Conservation (phyloP, 2,113 vertebrate genomes). For the Xenopus laevis region DNA sequence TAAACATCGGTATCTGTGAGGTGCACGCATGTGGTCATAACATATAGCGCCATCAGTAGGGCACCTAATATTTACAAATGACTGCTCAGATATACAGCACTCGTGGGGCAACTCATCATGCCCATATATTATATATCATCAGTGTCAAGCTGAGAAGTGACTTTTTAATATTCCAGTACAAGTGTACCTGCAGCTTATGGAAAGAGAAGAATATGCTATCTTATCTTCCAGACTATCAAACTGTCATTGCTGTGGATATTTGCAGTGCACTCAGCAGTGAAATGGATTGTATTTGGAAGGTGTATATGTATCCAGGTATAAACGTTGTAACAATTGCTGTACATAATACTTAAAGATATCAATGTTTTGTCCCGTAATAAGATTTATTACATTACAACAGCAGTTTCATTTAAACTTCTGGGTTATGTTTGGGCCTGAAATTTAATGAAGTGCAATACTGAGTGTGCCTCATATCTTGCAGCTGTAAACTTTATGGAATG, state of each 20-base stretch:
- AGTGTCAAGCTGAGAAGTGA: conserved; percentile 81
- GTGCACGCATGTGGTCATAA: conserved; percentile 97
- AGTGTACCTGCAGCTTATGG: conserved; percentile 84
- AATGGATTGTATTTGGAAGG: conserved; percentile 80
- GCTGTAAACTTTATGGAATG: conserved; percentile 98
- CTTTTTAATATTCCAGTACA: conserved; percentile 95
- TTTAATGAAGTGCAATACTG: conserved; percentile 99
- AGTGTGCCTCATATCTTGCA: conserved; percentile 99
- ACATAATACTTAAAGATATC: conserved; percentile 97
- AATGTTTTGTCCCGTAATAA: conserved; percentile 93
- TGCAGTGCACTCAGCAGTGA: conserved; percentile 30
- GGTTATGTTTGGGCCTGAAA: conserved; percentile 98
- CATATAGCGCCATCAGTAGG: conserved; percentile 81
- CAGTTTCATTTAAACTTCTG: conserved; percentile 98
- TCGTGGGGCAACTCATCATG: conserved; percentile 66
- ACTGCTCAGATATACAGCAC: conserved; percentile 66
- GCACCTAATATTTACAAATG: conserved; percentile 83
- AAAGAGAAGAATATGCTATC: conserved; percentile 73
- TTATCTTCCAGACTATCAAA: conserved; percentile 89
- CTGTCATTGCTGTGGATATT: conserved; percentile 20
- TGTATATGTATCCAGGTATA: conserved; percentile 92
- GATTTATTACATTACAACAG: conserved; percentile 96
- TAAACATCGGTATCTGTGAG: conserved; percentile 76
- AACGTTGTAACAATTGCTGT: conserved; percentile 40
- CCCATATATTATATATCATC: conserved; percentile 33